Evolutionary conservation across 2,113 vertebrate species (phyloP).

Genomic region (Puffinus mauretanicus): DNA sequence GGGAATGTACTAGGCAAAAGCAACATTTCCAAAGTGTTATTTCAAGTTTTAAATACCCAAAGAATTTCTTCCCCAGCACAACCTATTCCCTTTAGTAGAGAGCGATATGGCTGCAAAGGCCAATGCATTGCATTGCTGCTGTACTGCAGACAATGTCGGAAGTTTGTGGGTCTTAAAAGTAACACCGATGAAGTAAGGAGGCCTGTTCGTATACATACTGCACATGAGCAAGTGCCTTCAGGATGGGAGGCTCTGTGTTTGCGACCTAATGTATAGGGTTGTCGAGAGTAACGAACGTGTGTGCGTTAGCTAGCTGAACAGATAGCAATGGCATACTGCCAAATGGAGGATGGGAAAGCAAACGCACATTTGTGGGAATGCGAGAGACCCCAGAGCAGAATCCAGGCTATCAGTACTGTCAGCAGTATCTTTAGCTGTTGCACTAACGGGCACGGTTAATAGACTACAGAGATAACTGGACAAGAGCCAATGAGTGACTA

Average conservation of each 20-base stretch:
- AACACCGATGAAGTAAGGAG: neutral
- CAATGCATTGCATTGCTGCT: neutral
- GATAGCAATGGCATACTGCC: neutral
- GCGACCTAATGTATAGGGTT: accelerated
- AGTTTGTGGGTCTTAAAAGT: neutral
- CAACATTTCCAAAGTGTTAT: neutral
- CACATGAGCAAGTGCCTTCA: neutral
- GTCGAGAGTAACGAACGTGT: neutral
- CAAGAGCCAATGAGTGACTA: neutral
- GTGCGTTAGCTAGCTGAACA: neutral
- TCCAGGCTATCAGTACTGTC: neutral
- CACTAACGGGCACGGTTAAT: slow-evolving; percentile 40
- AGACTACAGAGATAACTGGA: slow-evolving; percentile 48
- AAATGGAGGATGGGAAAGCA: neutral
- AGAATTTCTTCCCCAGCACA: neutral
- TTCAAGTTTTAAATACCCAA: neutral
- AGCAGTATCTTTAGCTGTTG: neutral
- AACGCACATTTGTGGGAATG: neutral
- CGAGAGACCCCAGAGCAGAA: neutral
- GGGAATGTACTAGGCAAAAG: neutral
- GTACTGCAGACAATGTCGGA: neutral
- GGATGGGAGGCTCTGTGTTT: neutral
- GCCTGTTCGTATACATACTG: neutral
- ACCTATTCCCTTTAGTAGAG: neutral
- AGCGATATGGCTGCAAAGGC: neutral